Conservation (phyloP, 2,113 vertebrate genomes). For the Hypanus sabinus region DNA sequence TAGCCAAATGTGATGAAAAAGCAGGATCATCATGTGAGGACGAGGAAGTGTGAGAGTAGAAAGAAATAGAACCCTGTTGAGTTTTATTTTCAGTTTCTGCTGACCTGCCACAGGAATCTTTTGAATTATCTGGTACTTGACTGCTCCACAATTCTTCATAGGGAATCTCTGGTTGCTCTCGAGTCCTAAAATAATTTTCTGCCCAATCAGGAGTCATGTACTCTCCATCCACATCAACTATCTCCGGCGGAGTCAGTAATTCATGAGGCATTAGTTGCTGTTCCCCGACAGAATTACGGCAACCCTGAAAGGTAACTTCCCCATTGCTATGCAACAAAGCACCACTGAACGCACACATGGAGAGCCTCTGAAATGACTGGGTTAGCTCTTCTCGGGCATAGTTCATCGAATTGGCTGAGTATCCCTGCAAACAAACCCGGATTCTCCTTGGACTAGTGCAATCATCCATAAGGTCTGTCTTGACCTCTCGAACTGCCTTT, state of each 20-base stretch:
- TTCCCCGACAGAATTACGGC: slow-evolving; percentile 59
- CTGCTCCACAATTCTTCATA: slow-evolving; percentile 95
- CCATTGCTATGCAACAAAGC: slow-evolving; percentile 48
- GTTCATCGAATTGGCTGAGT: slow-evolving; percentile 43
- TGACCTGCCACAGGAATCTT: slow-evolving; percentile 42
- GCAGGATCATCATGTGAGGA: slow-evolving; percentile 56
- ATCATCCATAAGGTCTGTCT: slow-evolving; percentile 76
- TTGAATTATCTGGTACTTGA: slow-evolving; percentile 51
- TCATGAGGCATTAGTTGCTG: slow-evolving; percentile 43
- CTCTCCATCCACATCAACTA: slow-evolving; percentile 69
- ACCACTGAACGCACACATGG: slow-evolving; percentile 62
- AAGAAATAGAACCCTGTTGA: slow-evolving; percentile 72
- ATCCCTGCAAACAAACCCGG: slow-evolving; percentile 67
- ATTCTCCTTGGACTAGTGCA: slow-evolving; percentile 74
- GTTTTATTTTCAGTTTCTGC: slow-evolving; percentile 53
- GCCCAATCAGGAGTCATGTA: slow-evolving; percentile 86
- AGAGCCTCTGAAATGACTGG: slow-evolving; percentile 61
- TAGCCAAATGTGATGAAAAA: slow-evolving; percentile 45
- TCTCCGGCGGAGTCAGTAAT: slow-evolving; percentile 44
- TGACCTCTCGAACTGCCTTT: slow-evolving; percentile 79
- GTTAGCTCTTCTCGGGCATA: slow-evolving; percentile 59
- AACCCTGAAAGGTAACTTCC: slow-evolving; percentile 51
- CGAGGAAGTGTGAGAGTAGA: slow-evolving; percentile 51
- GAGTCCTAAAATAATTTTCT: slow-evolving; percentile 62
- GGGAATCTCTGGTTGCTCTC: slow-evolving; percentile 72